Percentiles rank a stretch among this genome's conserved stretches.
Evolutionary conservation across 2,888 invertebrate species (phyloP).

Genomic region (Danaus chrysippus): DNA sequence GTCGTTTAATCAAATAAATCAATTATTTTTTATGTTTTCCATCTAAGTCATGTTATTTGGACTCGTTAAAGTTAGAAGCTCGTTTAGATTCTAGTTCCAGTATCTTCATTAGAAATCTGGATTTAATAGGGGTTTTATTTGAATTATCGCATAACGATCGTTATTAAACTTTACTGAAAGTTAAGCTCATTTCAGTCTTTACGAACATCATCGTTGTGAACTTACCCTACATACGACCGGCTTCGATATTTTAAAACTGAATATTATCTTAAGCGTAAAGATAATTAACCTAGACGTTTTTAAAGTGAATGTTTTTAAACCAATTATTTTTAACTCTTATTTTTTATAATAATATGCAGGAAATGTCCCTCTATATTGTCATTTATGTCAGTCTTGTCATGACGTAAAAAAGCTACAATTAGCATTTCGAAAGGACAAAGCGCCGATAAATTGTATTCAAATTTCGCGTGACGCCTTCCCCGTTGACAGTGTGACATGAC

Average conservation of each 20-base stretch:
- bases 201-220: neutral
- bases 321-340: no score
- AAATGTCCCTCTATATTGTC: neutral
- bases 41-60: slow-evolving; percentile 21
- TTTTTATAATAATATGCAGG: neutral
- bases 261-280: no score
- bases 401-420: slow-evolving; percentile 37
- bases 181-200: neutral
- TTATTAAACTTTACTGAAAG: slow-evolving; percentile 19
- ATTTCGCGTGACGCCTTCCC: slow-evolving; percentile 59
- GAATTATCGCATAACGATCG: slow-evolving; percentile 25
- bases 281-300: no score
- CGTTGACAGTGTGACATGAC: slow-evolving; percentile 59
- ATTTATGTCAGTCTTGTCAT: slow-evolving; percentile 25
- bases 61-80: slow-evolving; percentile 27
- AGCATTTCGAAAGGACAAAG: slow-evolving; percentile 40
- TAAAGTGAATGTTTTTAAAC: no score
- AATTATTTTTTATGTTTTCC: neutral
- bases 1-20: neutral
- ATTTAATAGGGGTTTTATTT: slow-evolving; percentile 29
- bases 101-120: slow-evolving; percentile 26
- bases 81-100: slow-evolving; percentile 28
- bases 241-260: no score
- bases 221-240: neutral
- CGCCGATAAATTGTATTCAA: slow-evolving; percentile 59